These are phyloP conservation scores for Tupiocoris notatus DNA, from an alignment of 2,888 invertebrate species.

Conservation along the genomic window DNA sequence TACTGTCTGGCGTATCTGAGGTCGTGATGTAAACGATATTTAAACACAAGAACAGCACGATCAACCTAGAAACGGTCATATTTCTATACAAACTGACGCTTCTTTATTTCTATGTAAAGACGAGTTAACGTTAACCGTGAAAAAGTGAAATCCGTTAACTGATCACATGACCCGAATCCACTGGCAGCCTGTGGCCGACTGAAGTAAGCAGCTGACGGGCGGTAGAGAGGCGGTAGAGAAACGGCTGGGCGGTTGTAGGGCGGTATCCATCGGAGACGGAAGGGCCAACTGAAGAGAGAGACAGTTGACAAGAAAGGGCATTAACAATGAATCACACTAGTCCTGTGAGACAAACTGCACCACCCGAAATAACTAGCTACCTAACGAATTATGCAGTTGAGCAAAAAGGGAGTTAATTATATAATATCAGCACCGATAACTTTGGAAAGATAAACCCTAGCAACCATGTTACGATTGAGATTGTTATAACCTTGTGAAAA, in stretches of 20 bases:
- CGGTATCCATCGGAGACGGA: too few species aligned
- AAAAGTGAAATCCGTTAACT: neutral
- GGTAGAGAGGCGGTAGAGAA: neutral
- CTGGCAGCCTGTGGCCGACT: conserved; percentile 26
- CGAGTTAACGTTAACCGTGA: neutral
- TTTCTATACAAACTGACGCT: too few species aligned
- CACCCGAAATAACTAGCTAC: too few species aligned
- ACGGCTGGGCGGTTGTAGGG: too few species aligned
- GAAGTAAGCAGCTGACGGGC: neutral
- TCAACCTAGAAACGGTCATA: neutral
- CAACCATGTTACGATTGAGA: too few species aligned
- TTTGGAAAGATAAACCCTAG: too few species aligned
- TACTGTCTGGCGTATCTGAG: conserved; percentile 29
- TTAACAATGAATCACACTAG: too few species aligned
- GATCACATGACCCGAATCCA: conserved; percentile 33
- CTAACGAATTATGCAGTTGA: too few species aligned
- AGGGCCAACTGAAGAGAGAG: neutral
- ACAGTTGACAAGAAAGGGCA: neutral
- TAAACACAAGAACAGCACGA: conserved; percentile 24
- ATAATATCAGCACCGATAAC: too few species aligned
- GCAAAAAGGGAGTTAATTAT: too few species aligned
- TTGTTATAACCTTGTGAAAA: too few species aligned
- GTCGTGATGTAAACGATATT: conserved; percentile 21
- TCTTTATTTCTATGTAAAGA: neutral
- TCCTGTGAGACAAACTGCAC: too few species aligned